Conservation (phyloP, 1,140 invertebrate species). For the Drosophila punjabiensis region DNA sequence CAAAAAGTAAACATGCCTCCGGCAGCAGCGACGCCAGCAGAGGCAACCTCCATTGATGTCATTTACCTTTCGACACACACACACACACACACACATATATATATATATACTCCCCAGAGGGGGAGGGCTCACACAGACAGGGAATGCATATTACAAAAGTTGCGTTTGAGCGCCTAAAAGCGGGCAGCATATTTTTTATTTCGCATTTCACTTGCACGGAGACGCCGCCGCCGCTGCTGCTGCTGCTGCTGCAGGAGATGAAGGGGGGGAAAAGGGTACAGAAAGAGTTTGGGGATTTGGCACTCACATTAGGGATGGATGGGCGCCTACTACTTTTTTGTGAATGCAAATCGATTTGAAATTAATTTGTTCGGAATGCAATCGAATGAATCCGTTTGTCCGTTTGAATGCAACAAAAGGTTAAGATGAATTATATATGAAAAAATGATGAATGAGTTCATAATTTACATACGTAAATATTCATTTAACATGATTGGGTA, state of each 20-base stretch:
- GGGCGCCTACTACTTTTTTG: background rate
- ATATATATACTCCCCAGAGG: background rate
- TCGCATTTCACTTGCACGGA: slow-evolving; percentile 34
- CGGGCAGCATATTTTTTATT: slow-evolving; percentile 44
- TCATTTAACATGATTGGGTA: background rate
- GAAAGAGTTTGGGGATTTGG: slow-evolving; percentile 15
- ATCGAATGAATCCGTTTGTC: background rate
- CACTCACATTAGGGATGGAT: background rate
- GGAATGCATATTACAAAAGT: slow-evolving; percentile 60
- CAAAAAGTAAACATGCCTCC: slow-evolving; percentile 69
- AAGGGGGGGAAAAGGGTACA: background rate
- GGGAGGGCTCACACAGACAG: slow-evolving; percentile 18
- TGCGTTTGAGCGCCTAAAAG: slow-evolving; percentile 62
- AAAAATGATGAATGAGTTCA: background rate
- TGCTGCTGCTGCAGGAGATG: slow-evolving; percentile 5
- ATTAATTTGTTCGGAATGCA: slow-evolving; percentile 29
- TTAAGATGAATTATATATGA: background rate
- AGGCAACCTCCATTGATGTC: slow-evolving; percentile 79
- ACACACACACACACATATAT: slow-evolving; percentile 37
- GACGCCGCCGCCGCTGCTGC: no score
- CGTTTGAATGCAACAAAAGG: slow-evolving; percentile 1
- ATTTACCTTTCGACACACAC: slow-evolving; percentile 73
- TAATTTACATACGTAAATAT: background rate
- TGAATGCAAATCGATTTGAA: slow-evolving; percentile 32
- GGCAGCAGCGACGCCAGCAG: slow-evolving; percentile 43